Evolutionary conservation across 2,113 vertebrate genomes (phyloP), one percentile per base, ranked within the genome.

Genomic region (Macaca mulatta): DNA sequence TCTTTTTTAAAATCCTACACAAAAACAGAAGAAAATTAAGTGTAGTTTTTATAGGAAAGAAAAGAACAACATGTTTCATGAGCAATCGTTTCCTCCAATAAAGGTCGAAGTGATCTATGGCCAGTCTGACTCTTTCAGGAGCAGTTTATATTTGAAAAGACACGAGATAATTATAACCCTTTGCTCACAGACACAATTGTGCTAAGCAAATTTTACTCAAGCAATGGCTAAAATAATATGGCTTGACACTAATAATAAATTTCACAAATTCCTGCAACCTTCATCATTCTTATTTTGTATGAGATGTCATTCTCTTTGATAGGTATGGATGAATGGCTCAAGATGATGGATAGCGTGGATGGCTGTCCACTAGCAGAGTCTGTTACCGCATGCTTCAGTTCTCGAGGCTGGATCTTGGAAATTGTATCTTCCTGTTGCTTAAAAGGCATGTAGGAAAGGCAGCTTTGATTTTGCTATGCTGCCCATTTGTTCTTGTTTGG

Each of bases 211-310:
- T 98, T 98, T 98, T 98, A 98, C 78, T 98, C 93, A 98, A 98
- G 45, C 50, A 45, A 32, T 43, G 25, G 74, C 92, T 98, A 97
- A 98, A 95, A 96, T 98, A 98, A 98, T 97, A 93, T 64, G 55
- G 20, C 27, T 98, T 98, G 97, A 98, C 97, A 98, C 92, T 50
- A 94, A 81, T 98, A 98, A 98, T 97, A 98, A 98, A 98, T 97
- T 98, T 82, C 1, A 8, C 93, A 97, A 97, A 98, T 98, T 96
- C 57, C 84, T 50, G 78, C 6, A 79, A 98, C 38, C 96, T 97
- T 98, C 97, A 97, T 98, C 61, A 97, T 96, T 98, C 97, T 97
- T 97, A 97, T 97, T 98, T 98, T 98, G 87, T 97, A 96, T 98
- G 96, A 98, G 98, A 98, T 97, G 96, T 97, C 98, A 98, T 88